Base-by-base conservation (phyloP, 2,113 vertebrate species). In the Perca schrenkii region DNA sequence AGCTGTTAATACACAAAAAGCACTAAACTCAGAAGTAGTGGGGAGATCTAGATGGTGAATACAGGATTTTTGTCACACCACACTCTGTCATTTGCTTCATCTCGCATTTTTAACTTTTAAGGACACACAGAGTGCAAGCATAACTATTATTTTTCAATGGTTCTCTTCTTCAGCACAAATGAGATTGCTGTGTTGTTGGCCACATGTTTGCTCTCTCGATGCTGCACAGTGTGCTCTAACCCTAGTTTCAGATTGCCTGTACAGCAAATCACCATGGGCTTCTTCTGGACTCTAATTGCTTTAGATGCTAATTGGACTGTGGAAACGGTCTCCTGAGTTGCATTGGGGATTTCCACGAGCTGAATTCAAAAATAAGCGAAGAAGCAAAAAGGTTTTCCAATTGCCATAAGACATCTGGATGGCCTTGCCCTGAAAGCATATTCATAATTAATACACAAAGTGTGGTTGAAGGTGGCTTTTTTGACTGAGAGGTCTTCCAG, bases 401-500 rank as follows among this genome's bases (percentile, higher is more conserved):
- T 92, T 91, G 93, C 93, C 91, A 92, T 85, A 84, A 94, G 93
- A 94, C 93, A 92, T 94, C 93, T 93, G 93, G 92, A 93, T 93
- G 92, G 89, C 88, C 92, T 93, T 95, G 92, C 93, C 94, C 93
- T 93, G 92, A 95, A 95, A 94, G 93, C 92, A 95, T 94, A 95
- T 95, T 94, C 92, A 95, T 96, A 95, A 96, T 95, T 95, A 95
- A 95, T 95, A 91, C 74, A 86, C 84, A 85, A 74, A 91, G 92
- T 93, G 86, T 93, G 80, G 88, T 82, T 80, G 90, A 93, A 93
- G 93, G 93, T 94, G 92, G 88, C 90, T 91, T 86, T 86, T 91
- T 89, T 94, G 89, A 96, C 92, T 93, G 89, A 94, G 93, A 92
- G 92, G 88, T 91, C 89, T 88, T 87, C 80, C 76, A 87, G 82